Evolutionary conservation across 2,797 vertebrate genomes (phyloP).

Genomic region (Hemitrygon akajei): DNA sequence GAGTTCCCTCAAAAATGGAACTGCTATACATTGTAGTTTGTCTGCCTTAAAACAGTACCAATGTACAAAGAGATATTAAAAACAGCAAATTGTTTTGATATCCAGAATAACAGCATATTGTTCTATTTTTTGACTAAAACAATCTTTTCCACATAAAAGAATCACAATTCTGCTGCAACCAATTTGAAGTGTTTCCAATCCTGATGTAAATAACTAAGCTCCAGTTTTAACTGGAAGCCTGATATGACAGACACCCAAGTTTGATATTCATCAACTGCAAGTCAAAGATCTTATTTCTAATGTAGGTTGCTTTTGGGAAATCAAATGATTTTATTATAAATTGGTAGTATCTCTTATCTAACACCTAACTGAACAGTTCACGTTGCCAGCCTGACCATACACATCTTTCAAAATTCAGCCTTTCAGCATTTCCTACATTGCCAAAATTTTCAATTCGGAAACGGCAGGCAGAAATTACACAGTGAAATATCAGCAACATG

Average conservation of each 20-base stretch:
- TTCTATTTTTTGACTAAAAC: background rate
- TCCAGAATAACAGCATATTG: background rate
- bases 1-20: background rate
- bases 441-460: background rate
- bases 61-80: background rate
- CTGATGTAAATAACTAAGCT: background rate
- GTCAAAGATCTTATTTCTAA: background rate
- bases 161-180: background rate
- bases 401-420: background rate
- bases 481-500: background rate
- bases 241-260: background rate
- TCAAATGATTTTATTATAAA: background rate
- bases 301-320: background rate
- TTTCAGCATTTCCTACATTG: background rate
- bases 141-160: background rate
- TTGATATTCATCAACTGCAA: background rate
- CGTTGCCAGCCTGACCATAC: background rate
- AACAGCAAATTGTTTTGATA: background rate
- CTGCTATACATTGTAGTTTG: background rate
- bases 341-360: background rate
- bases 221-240: background rate
- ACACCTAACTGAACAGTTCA: background rate
- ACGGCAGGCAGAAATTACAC: background rate
- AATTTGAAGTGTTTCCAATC: background rate
- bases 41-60: background rate